phyloP scores from a whole-genome alignment of 2,888 invertebrate genomes.

The Drosophila nr. fundita region DNA sequence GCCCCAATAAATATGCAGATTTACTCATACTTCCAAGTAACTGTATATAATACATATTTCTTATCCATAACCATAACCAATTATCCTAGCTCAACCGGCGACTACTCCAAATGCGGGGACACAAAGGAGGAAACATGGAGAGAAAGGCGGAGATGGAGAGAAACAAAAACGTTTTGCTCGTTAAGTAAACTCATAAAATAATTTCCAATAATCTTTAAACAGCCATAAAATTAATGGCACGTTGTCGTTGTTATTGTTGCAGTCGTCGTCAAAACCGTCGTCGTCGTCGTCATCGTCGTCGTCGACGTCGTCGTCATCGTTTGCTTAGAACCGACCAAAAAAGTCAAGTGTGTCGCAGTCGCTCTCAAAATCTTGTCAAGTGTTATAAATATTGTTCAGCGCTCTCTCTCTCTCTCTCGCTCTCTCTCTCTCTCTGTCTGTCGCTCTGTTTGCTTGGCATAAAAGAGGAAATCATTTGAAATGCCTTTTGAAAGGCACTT shows the following conservation, averaged over 20 bases:
- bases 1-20: not conserved
- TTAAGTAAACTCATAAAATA: constrained; percentile 74
- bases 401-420: constrained; percentile 36
- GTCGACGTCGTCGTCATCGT: constrained; percentile 7
- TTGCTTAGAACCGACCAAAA: constrained; percentile 21
- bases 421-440: not conserved
- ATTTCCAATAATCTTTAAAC: constrained; percentile 80
- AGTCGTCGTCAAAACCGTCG: constrained; percentile 14
- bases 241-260: constrained; percentile 51
- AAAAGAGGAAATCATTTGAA: constrained; percentile 59
- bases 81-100: constrained; percentile 10
- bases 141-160: not conserved
- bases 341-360: constrained; percentile 57
- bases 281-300: constrained; percentile 25
- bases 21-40: not conserved
- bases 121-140: constrained; percentile 2
- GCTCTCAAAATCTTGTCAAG: constrained; percentile 74
- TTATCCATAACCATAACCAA: not conserved
- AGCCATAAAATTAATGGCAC: constrained; percentile 77
- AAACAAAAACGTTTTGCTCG: constrained; percentile 63
- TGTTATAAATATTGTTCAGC: constrained; percentile 78
- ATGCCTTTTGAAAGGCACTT: constrained; percentile 64
- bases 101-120: not conserved
- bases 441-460: constrained; percentile 27
- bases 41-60: not conserved